phyloP scores from a whole-genome alignment of 2,888 invertebrate genomes.

The Petrophora chlorosata region DNA sequence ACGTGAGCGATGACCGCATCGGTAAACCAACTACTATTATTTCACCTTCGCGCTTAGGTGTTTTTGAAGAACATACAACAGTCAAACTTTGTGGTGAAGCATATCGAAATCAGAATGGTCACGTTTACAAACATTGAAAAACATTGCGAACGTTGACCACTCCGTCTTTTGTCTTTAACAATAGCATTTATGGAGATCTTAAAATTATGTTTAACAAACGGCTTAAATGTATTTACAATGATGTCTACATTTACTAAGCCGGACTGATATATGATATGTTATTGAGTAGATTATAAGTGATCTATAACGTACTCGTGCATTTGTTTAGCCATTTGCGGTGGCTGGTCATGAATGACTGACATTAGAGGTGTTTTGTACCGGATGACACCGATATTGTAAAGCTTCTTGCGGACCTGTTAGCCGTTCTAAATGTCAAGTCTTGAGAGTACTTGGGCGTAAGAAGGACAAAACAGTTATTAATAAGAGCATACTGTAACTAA shows the following conservation, averaged over 20 bases:
- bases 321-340: constrained; percentile 42
- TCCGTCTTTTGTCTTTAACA: not conserved
- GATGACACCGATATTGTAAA: constrained; percentile 28
- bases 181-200: not conserved
- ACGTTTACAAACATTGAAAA: constrained; percentile 9
- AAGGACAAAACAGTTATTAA: constrained; percentile 21
- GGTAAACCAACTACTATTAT: constrained; percentile 52
- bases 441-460: constrained; percentile 16
- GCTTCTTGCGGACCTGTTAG: constrained; percentile 26
- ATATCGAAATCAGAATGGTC: constrained; percentile 4
- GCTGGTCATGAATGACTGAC: constrained; percentile 33
- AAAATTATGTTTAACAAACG: not conserved
- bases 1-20: constrained; percentile 74
- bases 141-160: constrained; percentile 1
- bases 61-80: constrained; percentile 36
- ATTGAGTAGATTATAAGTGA: constrained; percentile 39
- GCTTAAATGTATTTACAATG: not conserved
- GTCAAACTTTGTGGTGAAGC: constrained; percentile 31
- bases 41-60: constrained; percentile 62
- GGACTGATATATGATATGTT: constrained; percentile 32
- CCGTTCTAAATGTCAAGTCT: constrained; percentile 30
- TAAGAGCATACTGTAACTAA: constrained; percentile 21
- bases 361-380: constrained; percentile 32
- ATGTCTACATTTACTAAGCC: not conserved
- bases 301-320: constrained; percentile 24